A percentile compares a stretch with the other conserved stretches of the same genome.
phyloP scores from a whole-genome alignment of 1,140 invertebrate species.

The Drosophila lacertosa region DNA sequence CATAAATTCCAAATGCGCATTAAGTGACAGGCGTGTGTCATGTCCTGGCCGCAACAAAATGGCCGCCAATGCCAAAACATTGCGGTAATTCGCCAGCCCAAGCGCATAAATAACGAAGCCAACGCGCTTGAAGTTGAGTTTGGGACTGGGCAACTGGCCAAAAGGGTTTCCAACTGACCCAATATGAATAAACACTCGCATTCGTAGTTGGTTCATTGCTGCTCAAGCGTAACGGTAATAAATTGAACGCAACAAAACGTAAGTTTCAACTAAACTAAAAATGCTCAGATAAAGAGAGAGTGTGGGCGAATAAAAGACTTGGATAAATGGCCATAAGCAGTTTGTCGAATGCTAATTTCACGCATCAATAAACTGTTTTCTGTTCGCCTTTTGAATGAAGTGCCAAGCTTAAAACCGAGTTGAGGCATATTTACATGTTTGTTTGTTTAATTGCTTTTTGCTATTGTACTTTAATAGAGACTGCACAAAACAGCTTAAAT shows the following conservation, averaged over 20 bases:
- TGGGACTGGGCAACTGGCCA: conserved; percentile 2
- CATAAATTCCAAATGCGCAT: conserved; percentile 32
- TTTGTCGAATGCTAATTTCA: conserved; percentile 82
- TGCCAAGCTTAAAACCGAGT: conserved; percentile 10
- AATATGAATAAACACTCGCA: neutral
- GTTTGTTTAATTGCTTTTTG: neutral
- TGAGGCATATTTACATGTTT: conserved; percentile 6
- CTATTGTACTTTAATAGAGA: neutral
- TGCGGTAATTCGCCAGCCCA: conserved; percentile 56
- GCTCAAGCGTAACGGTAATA: conserved; percentile 70
- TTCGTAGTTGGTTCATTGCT: conserved; percentile 57
- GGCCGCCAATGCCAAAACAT: conserved; percentile 71
- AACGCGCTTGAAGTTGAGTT: too few species aligned
- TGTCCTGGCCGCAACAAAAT: conserved; percentile 71
- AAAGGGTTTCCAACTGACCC: conserved; percentile 13
- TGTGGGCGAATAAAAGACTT: neutral
- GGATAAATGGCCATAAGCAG: conserved; percentile 43
- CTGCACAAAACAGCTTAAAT: neutral
- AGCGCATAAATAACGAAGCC: conserved; percentile 56
- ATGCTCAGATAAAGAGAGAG: conserved; percentile 12
- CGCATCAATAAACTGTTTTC: conserved; percentile 54
- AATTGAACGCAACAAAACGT: conserved; percentile 63
- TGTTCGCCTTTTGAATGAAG: conserved; percentile 23
- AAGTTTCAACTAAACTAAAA: conserved; percentile 56
- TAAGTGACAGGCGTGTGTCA: conserved; percentile 71